A percentile compares a stretch with the other conserved stretches of the same genome.
Conservation (phyloP, 2,113 vertebrate genomes). For the Mormyrus lacerda region DNA sequence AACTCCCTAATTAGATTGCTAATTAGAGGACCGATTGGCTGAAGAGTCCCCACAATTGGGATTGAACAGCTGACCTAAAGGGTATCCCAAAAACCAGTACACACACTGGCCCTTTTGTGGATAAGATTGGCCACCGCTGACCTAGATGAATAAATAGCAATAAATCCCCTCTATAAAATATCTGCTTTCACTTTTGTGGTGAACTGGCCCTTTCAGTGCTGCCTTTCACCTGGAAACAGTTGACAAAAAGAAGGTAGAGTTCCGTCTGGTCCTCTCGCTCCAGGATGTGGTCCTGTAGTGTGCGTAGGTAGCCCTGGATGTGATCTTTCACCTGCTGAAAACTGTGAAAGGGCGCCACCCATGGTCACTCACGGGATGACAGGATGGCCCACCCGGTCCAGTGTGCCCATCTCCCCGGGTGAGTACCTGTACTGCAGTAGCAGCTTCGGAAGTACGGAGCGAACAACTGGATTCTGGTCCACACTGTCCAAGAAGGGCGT, state of each 20-base stretch:
- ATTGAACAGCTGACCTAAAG: too few relatives aligned
- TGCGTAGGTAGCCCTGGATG: conserved; percentile 51
- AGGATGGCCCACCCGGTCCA: background rate
- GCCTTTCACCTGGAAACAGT: conserved; percentile 58
- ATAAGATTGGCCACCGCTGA: too few relatives aligned
- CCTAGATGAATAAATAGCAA: background rate
- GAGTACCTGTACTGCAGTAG: conserved; percentile 63
- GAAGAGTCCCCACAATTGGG: too few relatives aligned
- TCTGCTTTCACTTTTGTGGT: background rate
- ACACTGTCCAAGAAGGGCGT: conserved; percentile 64
- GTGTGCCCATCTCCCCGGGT: background rate
- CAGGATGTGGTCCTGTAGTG: conserved; percentile 53
- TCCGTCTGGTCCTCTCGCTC: conserved; percentile 46
- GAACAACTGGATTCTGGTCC: conserved; percentile 61
- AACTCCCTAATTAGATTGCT: too few relatives aligned
- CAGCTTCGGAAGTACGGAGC: conserved; percentile 62
- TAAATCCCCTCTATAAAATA: background rate
- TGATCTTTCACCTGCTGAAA: conserved; percentile 57
- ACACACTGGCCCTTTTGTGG: too few relatives aligned
- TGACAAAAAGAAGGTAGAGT: conserved; percentile 62
- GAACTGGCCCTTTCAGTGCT: background rate
- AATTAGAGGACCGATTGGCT: too few relatives aligned
- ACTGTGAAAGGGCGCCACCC: conserved; percentile 32
- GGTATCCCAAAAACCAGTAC: too few relatives aligned
- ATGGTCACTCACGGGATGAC: background rate